Conservation (phyloP, 2,797 vertebrate species). For the Eidolon dupreanum region DNA sequence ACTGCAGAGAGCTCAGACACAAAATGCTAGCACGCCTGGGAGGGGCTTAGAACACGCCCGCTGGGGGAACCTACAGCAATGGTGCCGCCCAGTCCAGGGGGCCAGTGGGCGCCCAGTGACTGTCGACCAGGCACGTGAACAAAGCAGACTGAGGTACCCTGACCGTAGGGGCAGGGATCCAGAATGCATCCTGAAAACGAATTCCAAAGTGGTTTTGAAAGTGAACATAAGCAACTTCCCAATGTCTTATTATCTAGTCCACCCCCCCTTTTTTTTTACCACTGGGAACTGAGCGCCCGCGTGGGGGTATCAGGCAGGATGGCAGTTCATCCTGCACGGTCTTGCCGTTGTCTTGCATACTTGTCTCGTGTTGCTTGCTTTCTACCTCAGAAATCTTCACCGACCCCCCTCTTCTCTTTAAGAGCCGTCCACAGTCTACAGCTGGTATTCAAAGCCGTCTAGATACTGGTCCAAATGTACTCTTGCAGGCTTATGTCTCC, state of each 20-base stretch:
- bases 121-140: background rate
- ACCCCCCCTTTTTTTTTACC: background rate
- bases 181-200: background rate
- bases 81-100: too few relatives aligned
- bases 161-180: background rate
- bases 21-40: too few relatives aligned
- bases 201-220: background rate
- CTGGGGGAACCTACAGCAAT: background rate
- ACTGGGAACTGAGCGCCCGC: background rate
- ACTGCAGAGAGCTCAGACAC: background rate
- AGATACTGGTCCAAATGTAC: too few relatives aligned
- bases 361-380: background rate
- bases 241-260: background rate
- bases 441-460: background rate
- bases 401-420: background rate
- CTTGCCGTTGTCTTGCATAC: background rate
- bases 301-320: background rate
- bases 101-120: background rate
- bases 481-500: background rate
- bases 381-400: background rate
- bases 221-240: background rate
- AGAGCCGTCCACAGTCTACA: background rate
- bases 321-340: background rate
- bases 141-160: background rate
- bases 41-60: background rate